Evolutionary conservation across 2,113 vertebrate species (phyloP), one percentile per base, ranked within the genome.

Genomic region (Dicrurus megarhynchus): DNA sequence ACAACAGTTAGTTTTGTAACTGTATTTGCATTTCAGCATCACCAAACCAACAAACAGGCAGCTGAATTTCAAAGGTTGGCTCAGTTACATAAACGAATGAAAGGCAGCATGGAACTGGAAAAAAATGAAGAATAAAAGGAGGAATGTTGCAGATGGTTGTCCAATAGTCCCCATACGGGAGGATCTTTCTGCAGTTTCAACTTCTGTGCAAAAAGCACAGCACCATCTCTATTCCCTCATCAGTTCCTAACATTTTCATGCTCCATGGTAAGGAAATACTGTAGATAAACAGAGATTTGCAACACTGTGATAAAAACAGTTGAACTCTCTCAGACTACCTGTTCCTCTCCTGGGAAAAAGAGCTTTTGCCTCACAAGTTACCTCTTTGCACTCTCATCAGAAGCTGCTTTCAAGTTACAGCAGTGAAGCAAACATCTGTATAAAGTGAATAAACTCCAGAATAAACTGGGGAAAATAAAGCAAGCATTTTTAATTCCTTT

Each of bases 1-100:
- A 64, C 21, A 82, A 47, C 80, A 68, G 70, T 83, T 92, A 71
- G 33, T 86, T 93, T 95, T 90, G 83, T 79, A 93, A 93, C 20
- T 76, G 39, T 13, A 35, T 64, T 67, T 82, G 47, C 67, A 68
- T 92, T 95, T 93, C 83, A 90, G 61, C 67, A 73, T 64, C 83
- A 68, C n/a, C 57, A 85, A 79, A 63, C 21, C 47, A 68, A 63
- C 2, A 4, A 76, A 52, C n/a, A 71, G n/a, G 57, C 41, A 27
- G 32, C 15, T 56, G 44, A 60, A 90, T 76, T 76, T 88, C 82
- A 85, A 74, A 92, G 61, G 64, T 37, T 42, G 20, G 18, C 33
- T 79, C 53, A 55, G 82, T 55, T 85, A 63, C 18, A 28, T 41
- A 68, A 61, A 71, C 7, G 16, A 93, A 76, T 52, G 53, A 91